phyloP scores from a whole-genome alignment of 2,113 vertebrate species.

The Crypturellus undulatus region DNA sequence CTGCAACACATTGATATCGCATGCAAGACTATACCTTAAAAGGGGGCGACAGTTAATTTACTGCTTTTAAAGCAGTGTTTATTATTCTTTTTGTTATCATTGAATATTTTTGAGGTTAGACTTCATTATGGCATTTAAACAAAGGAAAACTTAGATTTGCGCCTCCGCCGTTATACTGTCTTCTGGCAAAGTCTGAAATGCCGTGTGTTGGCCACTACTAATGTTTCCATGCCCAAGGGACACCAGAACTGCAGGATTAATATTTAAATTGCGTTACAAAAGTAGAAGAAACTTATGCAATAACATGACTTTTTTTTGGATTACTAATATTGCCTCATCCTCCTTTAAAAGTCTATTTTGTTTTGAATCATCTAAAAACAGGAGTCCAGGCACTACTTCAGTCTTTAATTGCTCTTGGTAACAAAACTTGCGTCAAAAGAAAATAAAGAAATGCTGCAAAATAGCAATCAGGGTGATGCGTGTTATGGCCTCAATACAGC shows the following conservation, averaged over 20 bases:
- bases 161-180: background rate
- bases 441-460: background rate
- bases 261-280: background rate
- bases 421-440: background rate
- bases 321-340: background rate
- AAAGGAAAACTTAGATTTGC: background rate
- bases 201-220: background rate
- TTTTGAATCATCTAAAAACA: background rate
- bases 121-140: background rate
- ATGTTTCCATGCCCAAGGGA: background rate
- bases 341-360: background rate
- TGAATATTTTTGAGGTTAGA: background rate
- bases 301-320: background rate
- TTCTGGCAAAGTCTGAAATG: background rate
- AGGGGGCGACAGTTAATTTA: background rate
- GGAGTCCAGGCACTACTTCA: background rate
- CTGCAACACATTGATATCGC: background rate
- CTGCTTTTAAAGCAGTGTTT: background rate
- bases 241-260: background rate
- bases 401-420: background rate
- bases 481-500: background rate
- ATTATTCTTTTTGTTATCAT: background rate
- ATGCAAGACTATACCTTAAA: background rate
- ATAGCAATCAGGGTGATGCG: background rate
- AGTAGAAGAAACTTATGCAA: background rate